These are phyloP conservation scores for Vesta saturnalis DNA, from an alignment of 2,888 invertebrate species.

Conservation along the genomic window DNA sequence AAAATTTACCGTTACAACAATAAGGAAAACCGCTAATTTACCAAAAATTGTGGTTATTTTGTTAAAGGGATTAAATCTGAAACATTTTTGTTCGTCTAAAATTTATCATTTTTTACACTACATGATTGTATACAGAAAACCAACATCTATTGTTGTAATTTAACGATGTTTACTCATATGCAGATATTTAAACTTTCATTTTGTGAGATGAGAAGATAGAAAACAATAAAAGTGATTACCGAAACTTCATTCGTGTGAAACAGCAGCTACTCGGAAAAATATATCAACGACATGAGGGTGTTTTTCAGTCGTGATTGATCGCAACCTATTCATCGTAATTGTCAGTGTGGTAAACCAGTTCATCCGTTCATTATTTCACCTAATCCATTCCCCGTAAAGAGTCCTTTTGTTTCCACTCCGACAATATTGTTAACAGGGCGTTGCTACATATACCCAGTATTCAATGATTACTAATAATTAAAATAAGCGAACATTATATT, in stretches of 20 bases:
- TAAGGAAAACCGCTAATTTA: too few species aligned
- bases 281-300: slow-evolving; percentile 30
- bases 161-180: neutral
- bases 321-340: slow-evolving; percentile 42
- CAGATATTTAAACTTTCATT: neutral
- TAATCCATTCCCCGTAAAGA: slow-evolving; percentile 35
- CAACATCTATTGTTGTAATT: too few species aligned
- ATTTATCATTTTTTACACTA: too few species aligned
- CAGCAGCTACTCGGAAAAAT: slow-evolving; percentile 28
- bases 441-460: neutral
- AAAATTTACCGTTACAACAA: too few species aligned
- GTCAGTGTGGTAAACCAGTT: slow-evolving; percentile 43
- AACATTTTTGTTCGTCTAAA: too few species aligned
- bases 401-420: slow-evolving; percentile 30
- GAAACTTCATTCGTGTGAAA: slow-evolving; percentile 19
- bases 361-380: slow-evolving; percentile 49
- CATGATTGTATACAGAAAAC: too few species aligned
- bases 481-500: too few species aligned
- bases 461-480: too few species aligned
- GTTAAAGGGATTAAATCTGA: too few species aligned
- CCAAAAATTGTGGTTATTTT: too few species aligned
- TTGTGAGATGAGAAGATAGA: neutral
- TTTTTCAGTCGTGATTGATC: slow-evolving; percentile 42
- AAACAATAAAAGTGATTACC: slow-evolving; percentile 19
- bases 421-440: slow-evolving; percentile 13